Percentiles rank a stretch among this genome's conserved stretches.
phyloP scores from a whole-genome alignment of 2,888 invertebrate species.

The Ditula angustiorana region DNA sequence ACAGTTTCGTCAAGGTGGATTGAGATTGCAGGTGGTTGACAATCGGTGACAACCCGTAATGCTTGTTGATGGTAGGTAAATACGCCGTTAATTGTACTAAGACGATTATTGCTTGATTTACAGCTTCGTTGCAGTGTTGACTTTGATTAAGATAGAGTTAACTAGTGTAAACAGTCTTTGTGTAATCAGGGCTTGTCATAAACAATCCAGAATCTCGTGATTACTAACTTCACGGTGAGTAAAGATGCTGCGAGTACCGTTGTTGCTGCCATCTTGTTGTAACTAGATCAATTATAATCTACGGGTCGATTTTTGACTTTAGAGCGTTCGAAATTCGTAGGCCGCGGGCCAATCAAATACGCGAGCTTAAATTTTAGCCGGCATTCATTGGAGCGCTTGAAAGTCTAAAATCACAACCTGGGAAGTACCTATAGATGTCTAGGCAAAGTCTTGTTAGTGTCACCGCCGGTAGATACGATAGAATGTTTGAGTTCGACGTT shows the following conservation, averaged over 20 bases:
- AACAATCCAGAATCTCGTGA: slow-evolving; percentile 4
- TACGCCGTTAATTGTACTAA: slow-evolving; percentile 37
- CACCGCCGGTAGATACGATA: no score
- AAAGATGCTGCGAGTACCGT: background rate
- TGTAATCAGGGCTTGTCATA: slow-evolving; percentile 30
- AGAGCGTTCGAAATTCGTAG: no score
- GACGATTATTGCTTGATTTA: slow-evolving; percentile 41
- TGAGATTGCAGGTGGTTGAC: slow-evolving; percentile 9
- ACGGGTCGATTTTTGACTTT: no score
- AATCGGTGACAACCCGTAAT: slow-evolving; percentile 33
- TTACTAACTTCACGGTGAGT: background rate
- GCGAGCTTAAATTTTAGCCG: no score
- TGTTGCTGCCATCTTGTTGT: background rate
- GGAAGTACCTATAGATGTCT: no score
- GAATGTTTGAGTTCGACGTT: no score
- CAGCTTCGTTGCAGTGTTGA: slow-evolving; percentile 33
- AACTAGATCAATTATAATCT: no score
- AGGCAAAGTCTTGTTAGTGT: no score
- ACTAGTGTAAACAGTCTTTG: slow-evolving; percentile 34
- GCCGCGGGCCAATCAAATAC: no score
- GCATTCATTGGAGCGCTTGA: no score
- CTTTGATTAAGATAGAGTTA: slow-evolving; percentile 34
- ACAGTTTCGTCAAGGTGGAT: background rate
- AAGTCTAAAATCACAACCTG: no score
- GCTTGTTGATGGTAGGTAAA: slow-evolving; percentile 38